phyloP scores from a whole-genome alignment of 2,888 invertebrate genomes.

The Oxytorus armatus region DNA sequence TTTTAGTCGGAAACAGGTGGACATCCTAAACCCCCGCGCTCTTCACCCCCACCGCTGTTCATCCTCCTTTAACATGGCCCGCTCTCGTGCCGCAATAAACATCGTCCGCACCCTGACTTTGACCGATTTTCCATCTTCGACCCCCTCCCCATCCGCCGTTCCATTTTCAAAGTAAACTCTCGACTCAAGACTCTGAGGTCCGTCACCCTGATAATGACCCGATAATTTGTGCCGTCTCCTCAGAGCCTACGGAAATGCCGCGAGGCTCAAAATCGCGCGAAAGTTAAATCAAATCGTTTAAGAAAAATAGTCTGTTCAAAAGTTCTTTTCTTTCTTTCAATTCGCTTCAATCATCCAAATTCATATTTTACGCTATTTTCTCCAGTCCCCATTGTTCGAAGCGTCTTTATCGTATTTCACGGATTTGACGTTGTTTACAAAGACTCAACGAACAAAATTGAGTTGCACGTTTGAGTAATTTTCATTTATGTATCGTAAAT shows the following conservation, averaged over 20 bases:
- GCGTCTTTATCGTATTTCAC: no score
- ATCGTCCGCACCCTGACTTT: slow-evolving; percentile 80
- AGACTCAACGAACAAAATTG: slow-evolving; percentile 7
- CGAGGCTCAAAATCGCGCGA: no score
- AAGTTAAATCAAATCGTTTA: no score
- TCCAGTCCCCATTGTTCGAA: no score
- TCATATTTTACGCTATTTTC: no score
- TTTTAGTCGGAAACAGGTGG: slow-evolving; percentile 84
- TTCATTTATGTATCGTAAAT: slow-evolving; percentile 3
- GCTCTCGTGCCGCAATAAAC: slow-evolving; percentile 10
- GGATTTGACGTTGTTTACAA: no score
- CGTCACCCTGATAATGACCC: slow-evolving; percentile 76
- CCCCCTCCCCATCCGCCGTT: slow-evolving; percentile 59
- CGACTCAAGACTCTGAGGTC: slow-evolving; percentile 4
- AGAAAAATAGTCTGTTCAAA: background rate
- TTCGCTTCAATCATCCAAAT: background rate
- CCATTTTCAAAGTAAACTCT: slow-evolving; percentile 34
- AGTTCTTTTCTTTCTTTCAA: no score
- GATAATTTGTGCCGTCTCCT: no score
- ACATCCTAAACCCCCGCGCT: slow-evolving; percentile 70
- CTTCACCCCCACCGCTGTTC: slow-evolving; percentile 48
- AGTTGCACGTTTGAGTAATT: background rate
- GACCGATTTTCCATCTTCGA: slow-evolving; percentile 82
- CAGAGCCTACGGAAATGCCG: no score
- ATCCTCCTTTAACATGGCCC: slow-evolving; percentile 43